Conservation (phyloP, 2,797 vertebrate species). For the Acrocephalus scirpaceus region DNA sequence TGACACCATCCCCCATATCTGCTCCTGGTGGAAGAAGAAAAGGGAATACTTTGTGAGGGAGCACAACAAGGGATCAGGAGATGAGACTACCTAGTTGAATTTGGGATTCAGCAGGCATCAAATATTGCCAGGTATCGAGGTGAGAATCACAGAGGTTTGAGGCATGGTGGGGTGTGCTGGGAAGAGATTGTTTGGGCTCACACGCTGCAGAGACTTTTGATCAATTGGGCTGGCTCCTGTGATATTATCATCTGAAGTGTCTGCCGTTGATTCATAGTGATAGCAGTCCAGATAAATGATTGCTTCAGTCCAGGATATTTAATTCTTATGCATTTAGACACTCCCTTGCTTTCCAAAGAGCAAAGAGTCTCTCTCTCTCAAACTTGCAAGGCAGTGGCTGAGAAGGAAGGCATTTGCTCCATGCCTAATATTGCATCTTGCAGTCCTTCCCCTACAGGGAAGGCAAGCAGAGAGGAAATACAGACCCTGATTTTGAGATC, state of each 20-base stretch:
- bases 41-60: not conserved
- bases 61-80: not conserved
- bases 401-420: not conserved
- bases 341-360: conserved; percentile 5
- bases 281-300: conserved; percentile 8
- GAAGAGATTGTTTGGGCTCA: not conserved
- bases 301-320: not conserved
- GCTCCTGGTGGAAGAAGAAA: not conserved
- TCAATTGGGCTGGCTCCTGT: conserved; percentile 25
- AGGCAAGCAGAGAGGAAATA: not conserved
- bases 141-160: not conserved
- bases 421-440: not conserved
- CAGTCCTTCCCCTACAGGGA: not conserved
- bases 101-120: not conserved
- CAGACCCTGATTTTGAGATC: not conserved
- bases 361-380: not conserved
- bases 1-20: not conserved
- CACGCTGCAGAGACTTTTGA: not conserved
- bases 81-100: not conserved
- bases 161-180: not conserved
- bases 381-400: not conserved
- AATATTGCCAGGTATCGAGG: not conserved
- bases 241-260: conserved; percentile 41
- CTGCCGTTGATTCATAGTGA: conserved; percentile 24
- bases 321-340: not conserved